Conservation (phyloP, 2,888 invertebrate genomes). For the Drosophila borealis region DNA sequence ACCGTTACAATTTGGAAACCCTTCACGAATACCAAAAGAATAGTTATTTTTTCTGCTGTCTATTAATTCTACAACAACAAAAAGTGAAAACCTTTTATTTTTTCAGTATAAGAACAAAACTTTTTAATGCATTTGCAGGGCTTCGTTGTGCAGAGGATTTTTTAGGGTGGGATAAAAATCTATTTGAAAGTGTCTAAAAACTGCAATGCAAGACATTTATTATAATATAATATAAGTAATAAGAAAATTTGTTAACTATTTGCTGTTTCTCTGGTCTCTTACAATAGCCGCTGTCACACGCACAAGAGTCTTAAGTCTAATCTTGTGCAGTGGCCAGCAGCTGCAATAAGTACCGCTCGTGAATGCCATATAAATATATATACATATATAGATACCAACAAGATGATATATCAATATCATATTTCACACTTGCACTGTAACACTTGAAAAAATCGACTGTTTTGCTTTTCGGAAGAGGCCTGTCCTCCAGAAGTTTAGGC, state of each 20-base stretch:
- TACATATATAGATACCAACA: neutral
- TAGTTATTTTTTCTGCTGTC: too few species aligned
- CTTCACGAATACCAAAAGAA: neutral
- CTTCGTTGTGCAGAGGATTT: conserved; percentile 1
- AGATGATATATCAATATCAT: neutral
- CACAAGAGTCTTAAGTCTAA: conserved; percentile 97
- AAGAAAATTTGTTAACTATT: neutral
- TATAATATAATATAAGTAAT: too few species aligned
- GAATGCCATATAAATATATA: neutral
- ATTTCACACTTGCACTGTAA: conserved; percentile 10
- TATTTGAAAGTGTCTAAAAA: too few species aligned
- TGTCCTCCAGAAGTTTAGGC: neutral
- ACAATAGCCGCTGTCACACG: conserved; percentile 99
- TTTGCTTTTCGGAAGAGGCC: neutral
- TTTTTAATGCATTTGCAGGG: neutral
- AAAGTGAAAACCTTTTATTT: too few species aligned
- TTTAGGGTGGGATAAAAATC: too few species aligned
- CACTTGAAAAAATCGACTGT: conserved; percentile 18
- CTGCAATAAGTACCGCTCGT: conserved; percentile 90
- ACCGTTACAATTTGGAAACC: neutral
- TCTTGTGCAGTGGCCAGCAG: conserved; percentile 99
- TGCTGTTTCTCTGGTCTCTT: conserved; percentile 85
- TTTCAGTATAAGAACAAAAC: too few species aligned
- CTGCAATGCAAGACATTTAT: too few species aligned
- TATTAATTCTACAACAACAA: too few species aligned